Evolutionary conservation across 1,140 invertebrate genomes (phyloP), one percentile per base, ranked within the genome.

Genomic region (Ceratina calcarata): DNA sequence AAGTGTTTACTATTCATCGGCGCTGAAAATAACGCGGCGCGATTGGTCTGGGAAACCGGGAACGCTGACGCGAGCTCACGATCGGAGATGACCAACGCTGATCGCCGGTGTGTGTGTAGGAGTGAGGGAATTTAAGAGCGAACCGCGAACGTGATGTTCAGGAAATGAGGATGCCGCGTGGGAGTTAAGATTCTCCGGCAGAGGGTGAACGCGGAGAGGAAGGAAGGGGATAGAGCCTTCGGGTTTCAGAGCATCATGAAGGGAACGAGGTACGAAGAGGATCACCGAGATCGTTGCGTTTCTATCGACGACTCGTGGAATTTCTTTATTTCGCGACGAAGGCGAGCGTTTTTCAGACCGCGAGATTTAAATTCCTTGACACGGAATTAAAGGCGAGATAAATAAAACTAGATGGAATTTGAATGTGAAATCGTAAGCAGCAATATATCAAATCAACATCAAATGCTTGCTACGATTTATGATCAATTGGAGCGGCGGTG

Each of bases 1-100:
- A 79, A 85, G 62, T 62, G 37, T 65, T 76, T 82, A 61, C 76
- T 73, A 71, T 58, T 32, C 27, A 32, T 78, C 18, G 57, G 27
- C 32, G 62, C n/a, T 60, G 27, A 71, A 78, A 78, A 49, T 67
- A 58, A 64, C 76, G 67, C 58, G 53, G 22, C 15, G 18, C 45
- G 55, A 1, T 69, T 45, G 4, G 66, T 51, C 49, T 72, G 76
- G 49, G 49, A 71, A 78, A 64, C 65, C 37, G 27, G 13, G 53
- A 58, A 13, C 15, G 32, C 32, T 68, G 49, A 32, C 61, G 69
- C 58, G 73, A 67, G 67, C 24, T 78, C 58, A 71, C n/a, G 49
- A 24, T 20, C 61, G n/a, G 20, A 16, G 58, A 78, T 72, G 58
- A 78, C 68, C 58, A 18, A 70, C 22, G 49, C 7, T 55, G 58